Evolutionary conservation across 2,888 invertebrate species (phyloP).

Genomic region (Maniola hyperantus): DNA sequence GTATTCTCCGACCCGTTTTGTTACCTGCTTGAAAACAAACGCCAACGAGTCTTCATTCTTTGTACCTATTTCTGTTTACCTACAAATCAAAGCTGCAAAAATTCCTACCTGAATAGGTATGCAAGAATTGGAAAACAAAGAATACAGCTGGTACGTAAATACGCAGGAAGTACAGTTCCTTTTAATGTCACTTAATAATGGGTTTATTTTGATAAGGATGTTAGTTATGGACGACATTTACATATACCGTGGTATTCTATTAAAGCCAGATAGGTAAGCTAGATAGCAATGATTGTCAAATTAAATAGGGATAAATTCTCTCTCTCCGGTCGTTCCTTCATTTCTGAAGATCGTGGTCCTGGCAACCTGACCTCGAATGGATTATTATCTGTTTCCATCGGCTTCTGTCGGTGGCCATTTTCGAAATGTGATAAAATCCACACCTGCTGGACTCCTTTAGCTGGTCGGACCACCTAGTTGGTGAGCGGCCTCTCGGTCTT

Average conservation of each 20-base stretch:
- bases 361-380: too few species aligned
- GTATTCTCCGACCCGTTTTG: constrained; percentile 66
- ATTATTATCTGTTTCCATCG: too few species aligned
- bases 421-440: too few species aligned
- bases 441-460: too few species aligned
- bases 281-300: background rate
- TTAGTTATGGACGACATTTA: background rate
- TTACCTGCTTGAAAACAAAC: constrained; percentile 65
- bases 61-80: constrained; percentile 25
- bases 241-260: background rate
- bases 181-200: too few species aligned
- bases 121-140: constrained; percentile 3
- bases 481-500: too few species aligned
- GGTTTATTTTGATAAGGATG: constrained; percentile 6
- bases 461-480: too few species aligned
- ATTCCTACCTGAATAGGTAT: background rate
- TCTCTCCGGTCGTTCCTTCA: too few species aligned
- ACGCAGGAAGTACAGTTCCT: too few species aligned
- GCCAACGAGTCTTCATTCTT: constrained; percentile 51
- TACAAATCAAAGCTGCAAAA: constrained; percentile 14
- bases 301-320: background rate
- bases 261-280: background rate
- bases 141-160: background rate
- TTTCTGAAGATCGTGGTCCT: too few species aligned
- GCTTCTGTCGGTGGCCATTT: too few species aligned